Percentiles rank a stretch among this genome's conserved stretches.
Conservation (phyloP, 2,888 invertebrate species). For the Norana najaformis region DNA sequence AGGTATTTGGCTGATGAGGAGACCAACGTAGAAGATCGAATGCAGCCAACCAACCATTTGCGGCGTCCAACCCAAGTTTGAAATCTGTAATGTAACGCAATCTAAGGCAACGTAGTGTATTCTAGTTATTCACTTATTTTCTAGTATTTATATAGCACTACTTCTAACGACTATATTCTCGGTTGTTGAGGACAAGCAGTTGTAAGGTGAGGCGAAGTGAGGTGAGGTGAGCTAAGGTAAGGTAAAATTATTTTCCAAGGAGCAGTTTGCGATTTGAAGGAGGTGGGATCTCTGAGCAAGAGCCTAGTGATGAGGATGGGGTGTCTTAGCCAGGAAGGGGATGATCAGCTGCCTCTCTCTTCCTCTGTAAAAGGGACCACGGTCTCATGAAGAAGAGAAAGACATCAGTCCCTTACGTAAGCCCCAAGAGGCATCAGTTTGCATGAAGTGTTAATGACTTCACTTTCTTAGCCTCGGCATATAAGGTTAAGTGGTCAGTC, state of each 20-base stretch:
- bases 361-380: no score
- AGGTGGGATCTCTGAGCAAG: background rate
- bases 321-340: background rate
- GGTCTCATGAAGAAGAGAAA: no score
- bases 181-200: background rate
- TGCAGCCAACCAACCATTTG: slow-evolving; percentile 56
- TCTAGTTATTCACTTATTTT: background rate
- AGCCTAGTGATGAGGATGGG: no score
- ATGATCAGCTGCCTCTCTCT: no score
- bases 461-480: background rate
- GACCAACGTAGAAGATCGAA: slow-evolving; percentile 58
- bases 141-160: background rate
- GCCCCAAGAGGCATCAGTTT: no score
- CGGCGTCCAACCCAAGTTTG: slow-evolving; percentile 52
- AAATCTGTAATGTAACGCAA: slow-evolving; percentile 48
- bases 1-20: slow-evolving; percentile 56
- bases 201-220: background rate
- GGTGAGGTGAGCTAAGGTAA: background rate
- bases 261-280: no score
- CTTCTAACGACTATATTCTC: background rate
- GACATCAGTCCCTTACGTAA: no score
- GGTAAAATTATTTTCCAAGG: no score
- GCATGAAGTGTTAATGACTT: no score
- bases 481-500: background rate
- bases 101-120: no score